Evolutionary conservation across 37 sponge, comb jelly and placozoan genomes (phyloP), one percentile per base, ranked within the genome.

Genomic region (Amphimedon queenslandica): DNA sequence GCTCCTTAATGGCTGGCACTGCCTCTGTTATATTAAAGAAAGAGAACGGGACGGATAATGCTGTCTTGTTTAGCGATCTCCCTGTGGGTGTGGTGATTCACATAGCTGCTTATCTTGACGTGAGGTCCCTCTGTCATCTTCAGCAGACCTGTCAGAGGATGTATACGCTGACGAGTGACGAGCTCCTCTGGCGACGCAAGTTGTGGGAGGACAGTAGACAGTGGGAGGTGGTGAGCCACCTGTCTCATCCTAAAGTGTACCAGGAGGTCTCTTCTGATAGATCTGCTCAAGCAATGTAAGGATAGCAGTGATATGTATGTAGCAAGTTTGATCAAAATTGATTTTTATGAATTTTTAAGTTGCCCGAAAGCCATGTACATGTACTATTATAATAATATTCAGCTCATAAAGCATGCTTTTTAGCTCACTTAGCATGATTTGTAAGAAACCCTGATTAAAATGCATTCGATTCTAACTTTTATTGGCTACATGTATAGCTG

Each of bases 211-310:
- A 87, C 74, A 29, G 43, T 24, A 65, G 38, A 6, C 34, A 53
- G 27, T 87, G 82, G 82, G 3, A 4, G 2, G 73, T 77, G 36
- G 38, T 87, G 21, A 73, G 78, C 10, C 88, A 87, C 73, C 78
- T 81, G 27, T 81, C 88, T 5, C 82, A 87, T 36, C 88, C 88
- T 0, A 25, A 2, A 8, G 78, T 87, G 35, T 87, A 87, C 35
- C 40, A 65, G 28, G 64, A 67, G 5, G 68, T 42, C 6, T 23
- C 73, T 58, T 69, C 77, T 16, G 88, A 81, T 28, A 55, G 71
- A 32, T 32, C 60, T 21, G 57, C 72, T 24, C 81, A 81, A 42
- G 40, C 71, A 37, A 81, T 87, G 88, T 87, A 69, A 81, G 79
- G 1, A 58, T 6, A 31, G 8, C n/a, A 63, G 10, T 63, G 32